These are phyloP conservation scores for Helicoverpa assulta DNA, from an alignment of 2,888 invertebrate species.

Conservation along the genomic window DNA sequence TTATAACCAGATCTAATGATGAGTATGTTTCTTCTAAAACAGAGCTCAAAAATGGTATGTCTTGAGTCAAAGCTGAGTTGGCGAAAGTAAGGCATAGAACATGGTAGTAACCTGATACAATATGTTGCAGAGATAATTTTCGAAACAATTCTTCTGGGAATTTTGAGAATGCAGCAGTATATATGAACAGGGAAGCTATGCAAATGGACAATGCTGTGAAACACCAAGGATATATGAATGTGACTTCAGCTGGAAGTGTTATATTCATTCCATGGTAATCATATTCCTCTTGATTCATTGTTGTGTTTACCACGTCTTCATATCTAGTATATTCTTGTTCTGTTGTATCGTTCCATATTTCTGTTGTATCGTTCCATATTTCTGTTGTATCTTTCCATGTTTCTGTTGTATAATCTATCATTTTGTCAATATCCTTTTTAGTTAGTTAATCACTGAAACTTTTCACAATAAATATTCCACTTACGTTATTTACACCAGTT, in stretches of 20 bases:
- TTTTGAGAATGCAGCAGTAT: slow-evolving; percentile 28
- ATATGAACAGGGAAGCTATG: slow-evolving; percentile 22
- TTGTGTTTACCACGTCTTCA: background rate
- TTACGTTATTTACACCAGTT: background rate
- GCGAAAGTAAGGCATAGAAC: slow-evolving; percentile 32
- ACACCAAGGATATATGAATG: slow-evolving; percentile 22
- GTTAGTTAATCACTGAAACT: background rate
- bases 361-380: background rate
- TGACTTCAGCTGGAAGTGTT: slow-evolving; percentile 1
- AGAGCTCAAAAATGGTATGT: background rate
- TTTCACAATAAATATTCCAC: background rate
- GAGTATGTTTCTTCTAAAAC: slow-evolving; percentile 18
- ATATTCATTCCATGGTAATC: slow-evolving; percentile 35
- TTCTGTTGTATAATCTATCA: background rate
- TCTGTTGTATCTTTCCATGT: no score
- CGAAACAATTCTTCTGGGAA: slow-evolving; percentile 46
- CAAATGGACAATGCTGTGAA: slow-evolving; percentile 10
- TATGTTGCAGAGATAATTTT: slow-evolving; percentile 51
- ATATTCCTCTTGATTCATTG: background rate
- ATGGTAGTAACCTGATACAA: slow-evolving; percentile 42
- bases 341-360: no score
- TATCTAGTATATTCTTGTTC: background rate
- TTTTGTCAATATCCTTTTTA: background rate
- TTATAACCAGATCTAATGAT: slow-evolving; percentile 49
- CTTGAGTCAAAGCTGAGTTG: background rate